Base-by-base conservation (phyloP, 2,888 invertebrate genomes). In the Rhagium mordax region DNA sequence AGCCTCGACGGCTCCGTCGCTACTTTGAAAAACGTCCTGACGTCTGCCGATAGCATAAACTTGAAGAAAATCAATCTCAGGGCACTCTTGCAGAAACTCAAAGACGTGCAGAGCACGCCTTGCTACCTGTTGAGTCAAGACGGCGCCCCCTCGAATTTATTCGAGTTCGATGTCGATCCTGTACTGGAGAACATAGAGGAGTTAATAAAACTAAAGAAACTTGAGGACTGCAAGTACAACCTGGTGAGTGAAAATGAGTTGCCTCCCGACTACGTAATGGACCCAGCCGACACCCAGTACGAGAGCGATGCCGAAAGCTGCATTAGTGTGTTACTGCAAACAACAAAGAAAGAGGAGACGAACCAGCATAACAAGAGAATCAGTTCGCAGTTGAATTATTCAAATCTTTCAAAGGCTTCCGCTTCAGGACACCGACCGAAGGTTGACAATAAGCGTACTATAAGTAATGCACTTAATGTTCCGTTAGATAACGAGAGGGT, bases 31-130 rank as follows among this genome's bases (percentile, higher is more conserved):
- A 57, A 74, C n/a, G 60, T 81, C 2, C 49, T 74, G n/a, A 51
- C 72, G 24, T 65, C 76, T 16, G 75, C 74, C 3, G 70, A 77
- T 10, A 55, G 67, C 5, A 20, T 74, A 0, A 70, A 70, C 4
- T 59, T 71, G 5, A 79, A 76, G 29, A 82, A 81, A 71, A 53
- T 79, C 5, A 83, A 83, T 69, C 53, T 81, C 27, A 77, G 73
- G 59, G 71, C 62, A n/a, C 67, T 81, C 6, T 49, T 81, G 16
- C 59, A 73, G 10, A 75, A 78, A 27, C 60, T 83, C 13, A 74
- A 74, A 21, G 69, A 77, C 3, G 68, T 79, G 6, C 70, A 78
- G 18, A 59, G 72, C 21, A 70, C 72, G n/a, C 83, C 83, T 18
- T 78, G 78, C 27, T 81, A 79, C 73, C 71, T 82, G 61, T 18